phyloP scores from a whole-genome alignment of 1,140 invertebrate species.

The Lutraria rhynchaena region DNA sequence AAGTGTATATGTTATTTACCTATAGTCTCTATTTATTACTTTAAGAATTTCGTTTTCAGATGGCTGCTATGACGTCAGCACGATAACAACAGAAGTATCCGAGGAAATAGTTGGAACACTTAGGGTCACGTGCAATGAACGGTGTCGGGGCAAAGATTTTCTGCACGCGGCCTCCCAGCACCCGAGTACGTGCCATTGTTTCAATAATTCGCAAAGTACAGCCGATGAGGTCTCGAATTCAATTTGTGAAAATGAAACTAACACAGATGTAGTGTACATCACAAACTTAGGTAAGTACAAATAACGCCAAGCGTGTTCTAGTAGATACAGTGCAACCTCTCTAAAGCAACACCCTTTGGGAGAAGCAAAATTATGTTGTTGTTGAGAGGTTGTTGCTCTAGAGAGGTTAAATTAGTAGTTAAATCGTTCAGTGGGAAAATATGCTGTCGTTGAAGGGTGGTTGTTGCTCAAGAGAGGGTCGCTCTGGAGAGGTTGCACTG shows the following conservation, averaged over 20 bases:
- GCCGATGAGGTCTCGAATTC: neutral
- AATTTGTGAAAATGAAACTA: neutral
- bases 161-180: slow-evolving; percentile 2
- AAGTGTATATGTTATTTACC: no score
- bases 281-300: neutral
- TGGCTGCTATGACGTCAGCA: slow-evolving; percentile 11
- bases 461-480: no score
- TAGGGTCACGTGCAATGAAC: slow-evolving; percentile 10
- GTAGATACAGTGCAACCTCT: no score
- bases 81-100: neutral
- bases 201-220: neutral
- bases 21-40: no score
- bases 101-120: neutral
- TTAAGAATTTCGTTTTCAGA: no score
- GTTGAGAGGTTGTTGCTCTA: no score
- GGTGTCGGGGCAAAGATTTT: slow-evolving; percentile 17
- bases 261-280: neutral
- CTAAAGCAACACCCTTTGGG: no score
- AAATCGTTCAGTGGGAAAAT: neutral
- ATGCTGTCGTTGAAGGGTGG: neutral
- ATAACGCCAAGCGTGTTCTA: no score
- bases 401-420: no score
- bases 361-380: no score
- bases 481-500: no score
- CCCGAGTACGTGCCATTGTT: slow-evolving; percentile 3